Percentiles rank a stretch among this genome's conserved stretches.
Conservation (phyloP, 2,797 vertebrate genomes). For the Amniataba percoides region DNA sequence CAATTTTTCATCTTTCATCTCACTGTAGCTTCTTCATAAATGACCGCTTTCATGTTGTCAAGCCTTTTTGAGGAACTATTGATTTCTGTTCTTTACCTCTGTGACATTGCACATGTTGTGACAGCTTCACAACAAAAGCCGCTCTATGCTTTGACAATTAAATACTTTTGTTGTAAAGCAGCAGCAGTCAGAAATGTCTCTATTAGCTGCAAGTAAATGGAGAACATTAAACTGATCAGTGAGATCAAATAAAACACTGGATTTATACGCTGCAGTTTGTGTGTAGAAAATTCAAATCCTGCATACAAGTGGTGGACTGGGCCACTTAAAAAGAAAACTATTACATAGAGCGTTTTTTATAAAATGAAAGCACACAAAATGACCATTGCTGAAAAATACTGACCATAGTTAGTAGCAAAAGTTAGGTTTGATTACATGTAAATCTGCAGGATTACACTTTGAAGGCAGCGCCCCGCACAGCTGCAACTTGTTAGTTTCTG, state of each 20-base stretch:
- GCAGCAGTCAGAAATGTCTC: not conserved
- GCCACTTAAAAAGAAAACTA: not conserved
- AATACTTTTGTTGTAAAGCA: constrained; percentile 16
- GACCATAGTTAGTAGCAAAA: not conserved
- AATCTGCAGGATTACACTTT: not conserved
- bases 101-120: not conserved
- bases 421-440: not conserved
- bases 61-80: too few species aligned
- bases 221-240: not conserved
- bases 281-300: not conserved
- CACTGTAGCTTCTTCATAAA: too few species aligned
- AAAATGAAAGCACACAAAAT: not conserved
- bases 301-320: not conserved
- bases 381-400: not conserved
- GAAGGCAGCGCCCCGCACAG: not conserved
- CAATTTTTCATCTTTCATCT: too few species aligned
- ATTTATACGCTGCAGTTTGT: not conserved
- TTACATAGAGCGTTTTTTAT: not conserved
- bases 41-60: too few species aligned
- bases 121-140: not conserved
- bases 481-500: not conserved
- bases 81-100: not conserved
- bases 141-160: not conserved
- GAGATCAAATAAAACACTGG: not conserved
- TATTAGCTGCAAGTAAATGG: not conserved